Evolutionary conservation across 2,113 vertebrate species (phyloP).

Genomic region (Leptobrachium leishanense): DNA sequence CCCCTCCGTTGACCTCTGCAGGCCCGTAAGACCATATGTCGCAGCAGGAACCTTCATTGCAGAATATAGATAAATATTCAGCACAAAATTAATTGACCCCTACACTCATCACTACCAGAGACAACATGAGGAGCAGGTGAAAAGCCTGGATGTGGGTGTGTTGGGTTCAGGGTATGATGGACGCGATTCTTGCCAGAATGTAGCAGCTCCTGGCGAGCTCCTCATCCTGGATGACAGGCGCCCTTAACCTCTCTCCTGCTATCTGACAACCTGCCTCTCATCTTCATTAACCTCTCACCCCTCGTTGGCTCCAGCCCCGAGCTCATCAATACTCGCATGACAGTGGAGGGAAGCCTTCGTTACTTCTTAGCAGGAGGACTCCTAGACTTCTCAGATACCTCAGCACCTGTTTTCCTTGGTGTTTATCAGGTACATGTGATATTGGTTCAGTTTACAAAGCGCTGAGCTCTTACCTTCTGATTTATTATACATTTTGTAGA

Average conservation of each 20-base stretch:
- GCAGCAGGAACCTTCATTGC: not conserved
- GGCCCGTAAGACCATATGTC: not conserved
- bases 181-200: conserved; percentile 15
- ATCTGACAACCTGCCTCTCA: conserved; percentile 21
- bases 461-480: too few relatives aligned
- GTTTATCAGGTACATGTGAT: too few relatives aligned
- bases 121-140: not conserved
- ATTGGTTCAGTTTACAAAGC: too few relatives aligned
- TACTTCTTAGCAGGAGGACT: too few relatives aligned
- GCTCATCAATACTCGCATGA: not conserved
- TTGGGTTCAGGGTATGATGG: not conserved
- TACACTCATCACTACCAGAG: not conserved
- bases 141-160: not conserved
- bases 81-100: not conserved
- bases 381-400: too few relatives aligned
- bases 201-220: conserved; percentile 15
- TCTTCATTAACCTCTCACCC: conserved; percentile 35
- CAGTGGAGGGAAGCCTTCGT: too few relatives aligned
- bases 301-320: not conserved
- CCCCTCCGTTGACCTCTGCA: not conserved
- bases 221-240: conserved; percentile 22
- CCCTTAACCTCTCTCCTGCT: conserved; percentile 30
- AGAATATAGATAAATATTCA: not conserved
- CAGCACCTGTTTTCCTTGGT: too few relatives aligned
- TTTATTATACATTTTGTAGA: too few relatives aligned